Evolutionary conservation across 2,888 invertebrate genomes (phyloP), one percentile per base, ranked within the genome.

Genomic region (Magallana nippona): DNA sequence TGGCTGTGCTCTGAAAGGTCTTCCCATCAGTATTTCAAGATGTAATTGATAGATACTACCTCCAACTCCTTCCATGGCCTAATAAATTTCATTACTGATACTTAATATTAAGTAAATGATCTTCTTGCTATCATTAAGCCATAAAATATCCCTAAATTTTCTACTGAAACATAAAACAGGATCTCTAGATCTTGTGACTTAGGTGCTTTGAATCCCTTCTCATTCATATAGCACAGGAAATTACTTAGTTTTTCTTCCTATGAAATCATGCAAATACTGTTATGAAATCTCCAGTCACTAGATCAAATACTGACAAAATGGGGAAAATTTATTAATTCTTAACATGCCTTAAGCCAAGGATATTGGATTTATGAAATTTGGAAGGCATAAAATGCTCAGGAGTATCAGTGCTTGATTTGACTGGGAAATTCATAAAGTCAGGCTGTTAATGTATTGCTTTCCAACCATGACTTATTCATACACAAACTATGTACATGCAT

Each of bases 191-290:
- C 71, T 71, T 19, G 22, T 71, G 22, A 71, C 15, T 15, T 44
- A 13, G 27, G 27, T 22, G 63, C 22, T 22, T 27, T 13, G 71
- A 71, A 71, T 71, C 27, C 27, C 71, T 15, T 32, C 13, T 71
- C 71, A 71, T 71, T 27, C 71, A 27, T 19, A 27, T 71, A 27
- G 32, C 71, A 71, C 71, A 27, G 71, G 71, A 71, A 71, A 71
- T 71, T 71, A 27, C 71, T 71, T 27, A 71, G 32, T 71, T 71
- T 71, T 71, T 22, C 71, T 27, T 71, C 71, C 63, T 71, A 22
- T 27, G 32, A 32, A 22, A 11, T 27, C 71, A 27, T 32, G 71
- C 71, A 71, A 71, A 71, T 71, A 27, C 15, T 71, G 71, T 27
- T 27, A 71, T 71, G 71, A 71, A 71, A 71, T 27, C 71, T 71